phyloP scores from a whole-genome alignment of 2,888 invertebrate species.

The Epirrhoe tristata region DNA sequence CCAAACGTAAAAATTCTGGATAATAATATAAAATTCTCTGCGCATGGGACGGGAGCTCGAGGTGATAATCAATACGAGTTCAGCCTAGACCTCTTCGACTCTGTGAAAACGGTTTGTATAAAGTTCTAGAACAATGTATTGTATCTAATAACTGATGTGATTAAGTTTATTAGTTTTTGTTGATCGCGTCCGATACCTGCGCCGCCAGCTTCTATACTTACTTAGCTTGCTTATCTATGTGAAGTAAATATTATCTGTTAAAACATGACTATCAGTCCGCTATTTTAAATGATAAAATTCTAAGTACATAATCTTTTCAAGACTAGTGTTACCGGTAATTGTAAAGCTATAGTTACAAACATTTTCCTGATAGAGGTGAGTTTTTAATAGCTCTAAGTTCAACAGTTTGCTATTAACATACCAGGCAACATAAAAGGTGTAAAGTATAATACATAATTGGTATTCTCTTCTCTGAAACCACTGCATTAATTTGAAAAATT shows the following conservation, averaged over 20 bases:
- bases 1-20: constrained; percentile 88
- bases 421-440: no score
- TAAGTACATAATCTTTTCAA: background rate
- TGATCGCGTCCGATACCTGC: background rate
- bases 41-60: constrained; percentile 91
- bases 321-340: background rate
- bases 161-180: background rate
- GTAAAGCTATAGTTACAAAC: background rate
- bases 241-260: background rate
- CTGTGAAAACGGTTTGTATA: constrained; percentile 82
- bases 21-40: constrained; percentile 88
- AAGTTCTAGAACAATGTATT: background rate
- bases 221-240: background rate
- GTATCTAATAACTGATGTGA: background rate
- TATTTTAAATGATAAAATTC: background rate
- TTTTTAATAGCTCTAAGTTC: constrained; percentile 4
- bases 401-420: background rate
- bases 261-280: background rate
- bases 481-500: no score
- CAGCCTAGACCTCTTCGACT: constrained; percentile 88
- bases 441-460: no score
- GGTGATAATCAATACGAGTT: constrained; percentile 92
- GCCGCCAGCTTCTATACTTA: background rate
- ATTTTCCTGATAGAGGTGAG: constrained; percentile 10
- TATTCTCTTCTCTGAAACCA: no score